Base-by-base conservation (phyloP, 2,113 vertebrate genomes). In the Galemys pyrenaicus region DNA sequence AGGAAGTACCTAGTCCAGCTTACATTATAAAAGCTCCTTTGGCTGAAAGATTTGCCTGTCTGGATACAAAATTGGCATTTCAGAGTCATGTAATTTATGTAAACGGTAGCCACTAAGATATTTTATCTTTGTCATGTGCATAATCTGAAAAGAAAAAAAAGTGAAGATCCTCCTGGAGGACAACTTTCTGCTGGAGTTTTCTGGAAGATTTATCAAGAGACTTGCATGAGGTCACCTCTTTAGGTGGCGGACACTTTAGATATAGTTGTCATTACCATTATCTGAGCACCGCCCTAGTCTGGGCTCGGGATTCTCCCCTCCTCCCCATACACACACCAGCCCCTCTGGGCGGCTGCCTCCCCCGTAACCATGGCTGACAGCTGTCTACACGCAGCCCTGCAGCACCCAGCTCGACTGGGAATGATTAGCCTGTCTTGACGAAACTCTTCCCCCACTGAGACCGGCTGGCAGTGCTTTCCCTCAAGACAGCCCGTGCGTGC, bases 1-100 rank as follows among this genome's bases (percentile, higher is more conserved):
- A 83, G 91, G 89, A 96, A 95, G 93, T 81, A 91, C 79, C 94
- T 80, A 95, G 94, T 79, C 87, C 94, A 93, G 71, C 26, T 71
- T 56, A 54, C 67, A 65, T 41, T 95, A 95, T 84, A 94, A 91
- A 95, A 92, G 86, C 37, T 58, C 49, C 80, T 71, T 92, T 94
- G 94, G 89, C 94, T 89, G 71, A 94, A 71, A 77, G 91, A 89
- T 62, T 81, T 81, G 92, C 89, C 73, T 97, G 93, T 88, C 92
- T 41, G 19, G 71, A 92, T 90, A 74, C 62, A 80, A 86, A 90
- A 93, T 56, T 78, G 94, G 73, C 91, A 92, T 95, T 95, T 96
- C 94, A 93, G 95, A 97, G 89, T 89, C 93, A 30, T 93, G 81
- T 73, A 95, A 96, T 94, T 89, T 87, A 96, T 90, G 94, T 81